Base-by-base conservation (phyloP, 1,140 invertebrate genomes). In the Phortica variegata region DNA sequence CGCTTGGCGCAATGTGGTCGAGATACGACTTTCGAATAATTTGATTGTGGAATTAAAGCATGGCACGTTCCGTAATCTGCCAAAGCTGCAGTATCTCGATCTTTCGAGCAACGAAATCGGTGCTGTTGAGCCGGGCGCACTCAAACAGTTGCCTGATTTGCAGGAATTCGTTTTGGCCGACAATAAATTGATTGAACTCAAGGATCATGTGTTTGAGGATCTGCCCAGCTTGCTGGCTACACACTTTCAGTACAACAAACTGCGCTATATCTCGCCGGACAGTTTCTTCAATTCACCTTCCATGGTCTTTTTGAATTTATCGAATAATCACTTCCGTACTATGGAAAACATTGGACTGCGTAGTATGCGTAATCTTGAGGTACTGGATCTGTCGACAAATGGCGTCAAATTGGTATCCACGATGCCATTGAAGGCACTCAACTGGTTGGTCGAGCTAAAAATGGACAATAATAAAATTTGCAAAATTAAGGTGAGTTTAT, bases 361-460 rank as follows among this genome's bases (percentile, higher is more conserved):
- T 9, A 85, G 82, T 54, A 69, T 91, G 19, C 79, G 81, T 18
- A 90, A 88, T 7, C 74, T 91, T n/a, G 90, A 91, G 73, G 85
- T 91, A 6, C 74, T 91, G 19, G 89, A 91, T 75, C 72, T 90
- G 29, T 90, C 86, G 74, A 82, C 85, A 56, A 93, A 93, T 72
- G 82, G 82, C 38, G 76, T 95, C n/a, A 80, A 81, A 2, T 81
- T 81, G 55, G 79, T 95, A 1, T 82, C 83, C 10, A 80, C 83
- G 12, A 84, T 82, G 72, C 79, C 81, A 0, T 78, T 86, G 4
- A 79, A 81, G 16, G 73, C 79, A 19, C 84, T 94, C 79, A 88
- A 91, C 68, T 91, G 90, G 85, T 77, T 93, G 9, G 87, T 92
- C 0, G 89, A 93, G 69, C 72, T 93, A 1, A 88, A 89, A 80